Evolutionary conservation across 2,797 vertebrate genomes (phyloP).

Genomic region (Chromobotia macracanthus): DNA sequence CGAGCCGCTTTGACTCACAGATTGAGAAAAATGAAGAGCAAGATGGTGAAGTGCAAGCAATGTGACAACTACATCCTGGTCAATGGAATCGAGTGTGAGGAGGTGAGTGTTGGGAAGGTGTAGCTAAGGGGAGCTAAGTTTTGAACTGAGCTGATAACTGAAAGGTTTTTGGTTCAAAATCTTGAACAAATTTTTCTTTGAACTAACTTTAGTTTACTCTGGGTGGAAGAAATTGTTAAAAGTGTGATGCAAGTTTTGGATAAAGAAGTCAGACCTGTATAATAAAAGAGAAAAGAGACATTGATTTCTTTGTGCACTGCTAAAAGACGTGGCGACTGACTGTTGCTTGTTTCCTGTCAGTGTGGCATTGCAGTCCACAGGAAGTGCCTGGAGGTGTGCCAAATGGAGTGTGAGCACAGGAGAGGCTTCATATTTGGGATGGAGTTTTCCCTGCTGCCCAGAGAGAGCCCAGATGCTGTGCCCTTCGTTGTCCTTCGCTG

Average conservation of each 20-base stretch:
- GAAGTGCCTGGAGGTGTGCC: slow-evolving; percentile 89
- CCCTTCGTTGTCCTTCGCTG: slow-evolving; percentile 87
- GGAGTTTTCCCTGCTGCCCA: slow-evolving; percentile 78
- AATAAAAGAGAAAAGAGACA: not conserved
- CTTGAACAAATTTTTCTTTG: not conserved
- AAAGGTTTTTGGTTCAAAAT: not conserved
- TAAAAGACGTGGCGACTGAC: slow-evolving; percentile 1
- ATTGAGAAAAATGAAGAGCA: slow-evolving; percentile 84
- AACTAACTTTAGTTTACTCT: not conserved
- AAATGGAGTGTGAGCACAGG: slow-evolving; percentile 84
- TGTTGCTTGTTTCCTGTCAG: slow-evolving; percentile 65
- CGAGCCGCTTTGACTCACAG: slow-evolving; percentile 85
- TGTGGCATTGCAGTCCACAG: slow-evolving; percentile 89
- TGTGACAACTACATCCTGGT: slow-evolving; percentile 92
- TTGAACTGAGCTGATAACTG: no score
- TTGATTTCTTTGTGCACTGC: not conserved
- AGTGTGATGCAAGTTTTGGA: no score
- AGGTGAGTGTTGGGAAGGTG: slow-evolving; percentile 76
- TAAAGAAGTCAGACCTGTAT: no score
- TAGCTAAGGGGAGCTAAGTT: no score
- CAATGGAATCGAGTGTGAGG: slow-evolving; percentile 89
- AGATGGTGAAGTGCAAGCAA: slow-evolving; percentile 88
- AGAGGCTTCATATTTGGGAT: slow-evolving; percentile 84
- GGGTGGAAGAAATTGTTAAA: not conserved
- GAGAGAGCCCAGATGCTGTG: slow-evolving; percentile 78